phyloP scores from a whole-genome alignment of 1,140 invertebrate species.

The Rhagoletis zephyria region DNA sequence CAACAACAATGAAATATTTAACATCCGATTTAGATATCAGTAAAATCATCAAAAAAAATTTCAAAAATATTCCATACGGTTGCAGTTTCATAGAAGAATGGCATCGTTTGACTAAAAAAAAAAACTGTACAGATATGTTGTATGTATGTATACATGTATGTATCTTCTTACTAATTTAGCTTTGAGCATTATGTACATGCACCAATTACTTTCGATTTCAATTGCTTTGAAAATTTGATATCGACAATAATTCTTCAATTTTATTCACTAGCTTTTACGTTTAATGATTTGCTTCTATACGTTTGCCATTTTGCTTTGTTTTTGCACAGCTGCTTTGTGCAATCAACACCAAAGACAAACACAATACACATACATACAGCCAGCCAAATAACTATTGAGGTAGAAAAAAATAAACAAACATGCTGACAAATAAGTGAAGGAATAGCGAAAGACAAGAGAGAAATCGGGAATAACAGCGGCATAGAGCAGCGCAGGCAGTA shows the following conservation, averaged over 20 bases:
- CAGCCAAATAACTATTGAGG: background rate
- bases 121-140: too few relatives aligned
- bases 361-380: background rate
- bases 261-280: constrained; percentile 17
- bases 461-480: background rate
- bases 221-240: constrained; percentile 36
- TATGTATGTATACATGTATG: background rate
- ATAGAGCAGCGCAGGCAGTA: background rate
- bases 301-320: constrained; percentile 25
- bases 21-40: too few relatives aligned
- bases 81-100: too few relatives aligned
- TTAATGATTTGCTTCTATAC: constrained; percentile 44
- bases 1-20: too few relatives aligned
- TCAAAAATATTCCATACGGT: too few relatives aligned
- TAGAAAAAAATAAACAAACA: background rate
- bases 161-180: background rate
- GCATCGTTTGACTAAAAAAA: too few relatives aligned
- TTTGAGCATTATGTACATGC: background rate
- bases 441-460: background rate
- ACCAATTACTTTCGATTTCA: constrained; percentile 23
- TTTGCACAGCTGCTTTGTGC: constrained; percentile 47
- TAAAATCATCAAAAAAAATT: too few relatives aligned
- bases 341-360: constrained; percentile 34
- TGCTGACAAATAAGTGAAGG: background rate
- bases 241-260: constrained; percentile 5